Evolutionary conservation across 2,797 vertebrate species (phyloP).

Genomic region (Coreius guichenoti): DNA sequence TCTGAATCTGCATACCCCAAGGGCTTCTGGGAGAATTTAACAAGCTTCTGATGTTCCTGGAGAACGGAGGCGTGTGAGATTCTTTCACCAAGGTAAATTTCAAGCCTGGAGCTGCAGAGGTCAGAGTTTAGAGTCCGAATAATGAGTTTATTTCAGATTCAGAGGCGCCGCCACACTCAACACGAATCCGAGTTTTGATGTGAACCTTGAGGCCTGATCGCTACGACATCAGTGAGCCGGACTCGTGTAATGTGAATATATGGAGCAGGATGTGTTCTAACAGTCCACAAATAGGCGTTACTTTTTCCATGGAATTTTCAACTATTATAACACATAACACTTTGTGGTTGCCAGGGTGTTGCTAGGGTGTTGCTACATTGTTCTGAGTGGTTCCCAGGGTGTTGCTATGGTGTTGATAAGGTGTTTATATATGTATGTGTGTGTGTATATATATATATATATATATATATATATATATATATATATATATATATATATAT

Average conservation of each 20-base stretch:
- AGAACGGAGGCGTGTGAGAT: conserved; percentile 50
- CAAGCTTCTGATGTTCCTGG: conserved; percentile 60
- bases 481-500: no score
- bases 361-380: not conserved
- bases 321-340: not conserved
- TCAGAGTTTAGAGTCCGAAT: conserved; percentile 50
- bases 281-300: not conserved
- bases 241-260: not conserved
- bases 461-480: no score
- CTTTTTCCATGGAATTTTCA: not conserved
- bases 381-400: not conserved
- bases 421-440: no score
- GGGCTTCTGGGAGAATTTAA: conserved; percentile 59
- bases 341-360: not conserved
- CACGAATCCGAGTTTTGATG: not conserved
- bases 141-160: conserved; percentile 16
- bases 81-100: conserved; percentile 49
- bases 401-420: no score
- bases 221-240: not conserved
- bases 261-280: not conserved
- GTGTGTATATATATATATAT: no score
- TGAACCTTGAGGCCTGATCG: not conserved
- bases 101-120: conserved; percentile 52
- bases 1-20: conserved; percentile 54
- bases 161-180: not conserved